These are phyloP conservation scores for Tridacna gigas DNA, from an alignment of 2,888 invertebrate genomes.

Conservation along the genomic window DNA sequence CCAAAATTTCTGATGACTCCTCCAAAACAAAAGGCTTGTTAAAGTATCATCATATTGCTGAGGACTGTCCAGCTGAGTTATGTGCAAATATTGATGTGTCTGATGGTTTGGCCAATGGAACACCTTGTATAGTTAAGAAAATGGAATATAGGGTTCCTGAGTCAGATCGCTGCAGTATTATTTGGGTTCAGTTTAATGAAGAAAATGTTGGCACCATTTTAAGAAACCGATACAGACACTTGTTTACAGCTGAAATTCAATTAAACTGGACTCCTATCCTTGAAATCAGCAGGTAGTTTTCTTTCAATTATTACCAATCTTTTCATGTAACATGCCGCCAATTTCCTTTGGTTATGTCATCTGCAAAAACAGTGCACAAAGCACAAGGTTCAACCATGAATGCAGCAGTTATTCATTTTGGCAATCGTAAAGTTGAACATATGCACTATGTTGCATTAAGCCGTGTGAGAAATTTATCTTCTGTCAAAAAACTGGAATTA, in stretches of 20 bases:
- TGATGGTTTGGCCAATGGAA: slow-evolving; percentile 63
- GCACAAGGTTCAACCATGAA: slow-evolving; percentile 60
- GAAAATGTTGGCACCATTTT: slow-evolving; percentile 29
- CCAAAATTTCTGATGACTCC: slow-evolving; percentile 45
- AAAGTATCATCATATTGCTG: background rate
- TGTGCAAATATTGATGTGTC: slow-evolving; percentile 50
- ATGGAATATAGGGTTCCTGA: slow-evolving; percentile 35
- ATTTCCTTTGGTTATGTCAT: slow-evolving; percentile 52
- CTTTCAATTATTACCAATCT: slow-evolving; percentile 37
- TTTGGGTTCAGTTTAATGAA: slow-evolving; percentile 60
- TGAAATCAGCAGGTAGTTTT: slow-evolving; percentile 37
- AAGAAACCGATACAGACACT: slow-evolving; percentile 36
- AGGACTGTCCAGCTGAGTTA: slow-evolving; percentile 38
- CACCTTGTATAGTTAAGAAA: slow-evolving; percentile 42
- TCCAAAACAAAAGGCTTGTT: slow-evolving; percentile 38
- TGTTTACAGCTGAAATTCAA: slow-evolving; percentile 31
- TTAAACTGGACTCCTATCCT: slow-evolving; percentile 39
- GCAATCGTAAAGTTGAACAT: slow-evolving; percentile 48
- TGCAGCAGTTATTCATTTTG: slow-evolving; percentile 54
- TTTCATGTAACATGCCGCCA: slow-evolving; percentile 42
- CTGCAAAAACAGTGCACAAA: slow-evolving; percentile 64
- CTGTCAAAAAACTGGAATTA: slow-evolving; percentile 33
- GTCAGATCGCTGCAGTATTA: slow-evolving; percentile 37
- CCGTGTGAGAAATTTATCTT: slow-evolving; percentile 45
- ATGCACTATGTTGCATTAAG: slow-evolving; percentile 64